Evolutionary conservation across 2,113 vertebrate genomes (phyloP).

Genomic region (Dolichotis patagonum): DNA sequence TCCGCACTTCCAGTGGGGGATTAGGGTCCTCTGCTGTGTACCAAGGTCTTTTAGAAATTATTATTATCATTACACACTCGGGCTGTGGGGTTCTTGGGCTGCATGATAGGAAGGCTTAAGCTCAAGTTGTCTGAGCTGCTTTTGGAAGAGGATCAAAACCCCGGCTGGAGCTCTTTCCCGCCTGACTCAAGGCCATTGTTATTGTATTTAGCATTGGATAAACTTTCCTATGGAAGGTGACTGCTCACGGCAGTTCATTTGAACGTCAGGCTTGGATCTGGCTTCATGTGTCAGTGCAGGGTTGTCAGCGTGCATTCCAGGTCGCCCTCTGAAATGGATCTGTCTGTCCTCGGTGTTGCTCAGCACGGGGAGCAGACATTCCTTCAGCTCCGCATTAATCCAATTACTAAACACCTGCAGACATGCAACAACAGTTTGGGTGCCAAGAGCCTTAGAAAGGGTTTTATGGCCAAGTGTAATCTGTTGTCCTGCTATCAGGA

Average conservation of each 20-base stretch:
- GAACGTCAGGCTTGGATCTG: slow-evolving; percentile 86
- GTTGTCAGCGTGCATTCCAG: slow-evolving; percentile 91
- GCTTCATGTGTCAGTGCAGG: slow-evolving; percentile 87
- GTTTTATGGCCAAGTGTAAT: slow-evolving; percentile 90
- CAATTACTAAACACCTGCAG: slow-evolving; percentile 97
- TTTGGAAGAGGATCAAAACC: slow-evolving; percentile 93
- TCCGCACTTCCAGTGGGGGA: slow-evolving; percentile 75
- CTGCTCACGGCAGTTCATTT: slow-evolving; percentile 88
- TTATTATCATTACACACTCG: slow-evolving; percentile 87
- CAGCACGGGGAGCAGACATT: slow-evolving; percentile 88
- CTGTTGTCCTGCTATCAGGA: slow-evolving; percentile 89
- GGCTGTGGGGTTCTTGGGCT: slow-evolving; percentile 85
- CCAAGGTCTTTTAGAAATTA: slow-evolving; percentile 73
- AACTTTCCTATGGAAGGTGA: slow-evolving; percentile 91
- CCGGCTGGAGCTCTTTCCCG: slow-evolving; percentile 84
- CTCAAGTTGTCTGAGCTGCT: slow-evolving; percentile 89
- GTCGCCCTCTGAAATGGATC: slow-evolving; percentile 88
- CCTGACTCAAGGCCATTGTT: slow-evolving; percentile 89
- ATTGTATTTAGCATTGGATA: slow-evolving; percentile 93
- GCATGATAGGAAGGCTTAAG: slow-evolving; percentile 85
- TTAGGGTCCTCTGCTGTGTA: slow-evolving; percentile 82
- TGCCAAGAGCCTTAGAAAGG: slow-evolving; percentile 91
- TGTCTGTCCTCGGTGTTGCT: slow-evolving; percentile 88
- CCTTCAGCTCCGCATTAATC: slow-evolving; percentile 93
- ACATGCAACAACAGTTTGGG: slow-evolving; percentile 92